Percentiles rank a stretch among this genome's conserved stretches.
phyloP scores from a whole-genome alignment of 1,140 invertebrate species.

The Geopemphigus sp. region DNA sequence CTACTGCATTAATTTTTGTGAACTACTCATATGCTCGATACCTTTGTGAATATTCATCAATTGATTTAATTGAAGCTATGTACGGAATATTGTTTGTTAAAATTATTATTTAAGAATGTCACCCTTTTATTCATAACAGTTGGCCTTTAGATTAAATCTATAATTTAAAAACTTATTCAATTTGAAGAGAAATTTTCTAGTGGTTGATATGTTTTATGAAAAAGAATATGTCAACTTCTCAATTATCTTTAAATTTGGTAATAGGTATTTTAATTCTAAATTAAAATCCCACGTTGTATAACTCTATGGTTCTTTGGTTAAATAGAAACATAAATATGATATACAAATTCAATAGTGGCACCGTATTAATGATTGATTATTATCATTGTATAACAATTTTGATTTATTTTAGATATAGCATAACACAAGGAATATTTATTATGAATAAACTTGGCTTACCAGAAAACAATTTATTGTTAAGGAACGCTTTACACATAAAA shows the following conservation, averaged over 20 bases:
- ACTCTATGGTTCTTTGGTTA: too few relatives aligned
- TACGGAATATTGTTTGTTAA: constrained; percentile 53
- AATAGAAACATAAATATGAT: too few relatives aligned
- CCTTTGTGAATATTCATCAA: constrained; percentile 85
- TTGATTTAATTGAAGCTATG: constrained; percentile 76
- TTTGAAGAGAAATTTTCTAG: too few relatives aligned
- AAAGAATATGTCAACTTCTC: too few relatives aligned
- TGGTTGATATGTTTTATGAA: too few relatives aligned
- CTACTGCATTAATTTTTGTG: constrained; percentile 82
- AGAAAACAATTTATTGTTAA: constrained; percentile 76
- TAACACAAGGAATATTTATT: constrained; percentile 64
- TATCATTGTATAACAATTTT: background rate
- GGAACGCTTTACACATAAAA: constrained; percentile 85
- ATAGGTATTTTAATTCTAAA: too few relatives aligned
- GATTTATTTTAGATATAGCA: background rate
- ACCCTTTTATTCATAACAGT: too few relatives aligned
- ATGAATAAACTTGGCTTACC: constrained; percentile 78
- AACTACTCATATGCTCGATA: constrained; percentile 89
- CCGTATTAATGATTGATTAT: background rate
- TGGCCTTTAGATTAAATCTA: too few relatives aligned
- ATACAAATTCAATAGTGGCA: too few relatives aligned
- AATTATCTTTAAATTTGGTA: too few relatives aligned
- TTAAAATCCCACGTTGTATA: too few relatives aligned
- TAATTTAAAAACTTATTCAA: too few relatives aligned
- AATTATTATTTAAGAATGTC: background rate